Evolutionary conservation across 2,797 vertebrate genomes (phyloP).

Genomic region (Alectoris magna): DNA sequence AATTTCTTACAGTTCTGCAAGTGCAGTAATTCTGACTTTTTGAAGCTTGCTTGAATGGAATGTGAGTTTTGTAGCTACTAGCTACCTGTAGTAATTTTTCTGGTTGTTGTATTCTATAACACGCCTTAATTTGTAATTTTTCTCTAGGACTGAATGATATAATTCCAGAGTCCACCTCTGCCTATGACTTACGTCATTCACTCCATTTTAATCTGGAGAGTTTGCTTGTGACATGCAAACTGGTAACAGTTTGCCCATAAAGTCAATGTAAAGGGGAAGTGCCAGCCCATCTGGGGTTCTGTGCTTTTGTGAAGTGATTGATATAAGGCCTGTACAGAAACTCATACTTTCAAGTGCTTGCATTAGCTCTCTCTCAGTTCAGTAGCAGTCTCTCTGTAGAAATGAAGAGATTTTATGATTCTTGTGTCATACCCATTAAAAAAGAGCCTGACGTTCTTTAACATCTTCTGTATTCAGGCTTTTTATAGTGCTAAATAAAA

Average conservation of each 20-base stretch:
- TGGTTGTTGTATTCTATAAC: neutral
- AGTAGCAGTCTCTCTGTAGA: neutral
- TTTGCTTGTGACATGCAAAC: neutral
- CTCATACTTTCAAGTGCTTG: neutral
- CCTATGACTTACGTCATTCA: neutral
- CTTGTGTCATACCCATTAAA: neutral
- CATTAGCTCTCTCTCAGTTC: neutral
- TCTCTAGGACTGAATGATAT: neutral
- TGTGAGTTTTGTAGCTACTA: neutral
- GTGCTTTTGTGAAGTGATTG: neutral
- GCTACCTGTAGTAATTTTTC: neutral
- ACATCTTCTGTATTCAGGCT: neutral
- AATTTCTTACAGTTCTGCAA: neutral
- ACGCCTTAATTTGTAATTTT: neutral
- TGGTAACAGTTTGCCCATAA: neutral
- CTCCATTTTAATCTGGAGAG: neutral
- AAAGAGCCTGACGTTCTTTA: neutral
- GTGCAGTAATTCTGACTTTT: neutral
- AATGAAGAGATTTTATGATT: neutral
- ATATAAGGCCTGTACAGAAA: neutral
- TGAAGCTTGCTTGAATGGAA: neutral
- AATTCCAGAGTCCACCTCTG: neutral
- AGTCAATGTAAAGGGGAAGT: neutral
- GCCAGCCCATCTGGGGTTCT: neutral
- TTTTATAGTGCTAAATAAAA: neutral